A percentile compares a stretch with the other conserved stretches of the same genome.
Conservation (phyloP, 2,888 invertebrate species). For the Octonoba sinensis region DNA sequence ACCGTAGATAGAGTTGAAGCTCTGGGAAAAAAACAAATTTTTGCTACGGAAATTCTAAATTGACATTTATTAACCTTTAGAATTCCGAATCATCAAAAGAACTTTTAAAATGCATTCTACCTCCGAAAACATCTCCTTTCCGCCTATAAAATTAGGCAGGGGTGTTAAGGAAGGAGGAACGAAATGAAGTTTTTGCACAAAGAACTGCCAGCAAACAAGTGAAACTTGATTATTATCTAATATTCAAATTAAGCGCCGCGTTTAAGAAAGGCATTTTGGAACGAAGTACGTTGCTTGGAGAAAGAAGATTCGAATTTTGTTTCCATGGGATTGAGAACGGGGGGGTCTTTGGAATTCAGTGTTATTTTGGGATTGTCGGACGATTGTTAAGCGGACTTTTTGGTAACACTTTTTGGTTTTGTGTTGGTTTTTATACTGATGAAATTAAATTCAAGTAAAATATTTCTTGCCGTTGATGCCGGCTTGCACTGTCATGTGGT, state of each 20-base stretch:
- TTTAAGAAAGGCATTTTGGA: no score
- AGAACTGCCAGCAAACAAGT: conserved; percentile 46
- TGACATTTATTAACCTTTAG: conserved; percentile 64
- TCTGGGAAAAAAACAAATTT: background rate
- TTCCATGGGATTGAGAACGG: no score
- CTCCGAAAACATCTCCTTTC: conserved; percentile 1
- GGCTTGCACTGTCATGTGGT: no score
- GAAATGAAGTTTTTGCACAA: conserved; percentile 18
- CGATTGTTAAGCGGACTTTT: no score
- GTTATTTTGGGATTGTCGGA: no score
- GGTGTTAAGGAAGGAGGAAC: background rate
- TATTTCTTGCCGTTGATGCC: no score
- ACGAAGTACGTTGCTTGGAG: no score
- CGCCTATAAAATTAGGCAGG: background rate
- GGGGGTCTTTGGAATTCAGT: no score
- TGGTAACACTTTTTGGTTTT: no score
- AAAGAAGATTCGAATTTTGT: no score
- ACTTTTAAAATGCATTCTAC: conserved; percentile 22
- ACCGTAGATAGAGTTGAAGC: background rate
- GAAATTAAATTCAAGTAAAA: no score
- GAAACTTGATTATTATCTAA: conserved; percentile 59
- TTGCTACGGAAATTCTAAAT: conserved; percentile 39
- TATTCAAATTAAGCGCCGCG: conserved; percentile 50
- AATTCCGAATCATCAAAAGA: conserved; percentile 30
- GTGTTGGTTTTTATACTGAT: no score